Percentiles rank a stretch among this genome's conserved stretches.
phyloP scores from a whole-genome alignment of 2,113 vertebrate species.

The Pholis gunnellus region DNA sequence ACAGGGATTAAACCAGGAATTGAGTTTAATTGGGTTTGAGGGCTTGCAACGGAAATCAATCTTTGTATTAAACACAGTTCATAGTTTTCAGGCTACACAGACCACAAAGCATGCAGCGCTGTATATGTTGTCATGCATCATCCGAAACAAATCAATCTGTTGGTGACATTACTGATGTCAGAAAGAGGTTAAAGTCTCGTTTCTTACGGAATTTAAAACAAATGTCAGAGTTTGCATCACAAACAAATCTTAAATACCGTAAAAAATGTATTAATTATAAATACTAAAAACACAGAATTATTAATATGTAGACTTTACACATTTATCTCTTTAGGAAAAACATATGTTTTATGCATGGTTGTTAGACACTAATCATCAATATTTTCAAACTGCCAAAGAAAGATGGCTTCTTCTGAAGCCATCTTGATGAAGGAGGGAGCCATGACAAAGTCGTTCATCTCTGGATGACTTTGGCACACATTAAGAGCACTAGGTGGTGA shows the following conservation, averaged over 20 bases:
- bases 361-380: slow-evolving; percentile 12
- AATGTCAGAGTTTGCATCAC: slow-evolving; percentile 5
- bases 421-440: background rate
- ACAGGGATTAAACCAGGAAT: background rate
- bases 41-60: background rate
- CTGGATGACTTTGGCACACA: slow-evolving; percentile 5
- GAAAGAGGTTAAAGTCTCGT: slow-evolving; percentile 1
- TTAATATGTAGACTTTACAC: slow-evolving; percentile 49
- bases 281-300: slow-evolving; percentile 48
- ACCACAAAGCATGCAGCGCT: background rate
- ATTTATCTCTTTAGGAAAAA: slow-evolving; percentile 28
- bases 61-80: background rate
- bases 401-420: slow-evolving; percentile 6
- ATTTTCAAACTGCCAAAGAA: slow-evolving; percentile 1
- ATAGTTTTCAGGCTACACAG: slow-evolving; percentile 12
- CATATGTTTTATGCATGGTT: slow-evolving; percentile 52
- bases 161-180: slow-evolving; percentile 8
- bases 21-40: background rate
- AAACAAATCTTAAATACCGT: slow-evolving; percentile 30
- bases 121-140: background rate
- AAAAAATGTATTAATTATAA: slow-evolving; percentile 20
- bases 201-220: slow-evolving; percentile 14
- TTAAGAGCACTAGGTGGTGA: background rate
- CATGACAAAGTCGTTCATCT: background rate
- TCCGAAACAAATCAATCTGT: background rate